Base-by-base conservation (phyloP, 2,797 vertebrate genomes). In the Ambastaia sidthimunki region DNA sequence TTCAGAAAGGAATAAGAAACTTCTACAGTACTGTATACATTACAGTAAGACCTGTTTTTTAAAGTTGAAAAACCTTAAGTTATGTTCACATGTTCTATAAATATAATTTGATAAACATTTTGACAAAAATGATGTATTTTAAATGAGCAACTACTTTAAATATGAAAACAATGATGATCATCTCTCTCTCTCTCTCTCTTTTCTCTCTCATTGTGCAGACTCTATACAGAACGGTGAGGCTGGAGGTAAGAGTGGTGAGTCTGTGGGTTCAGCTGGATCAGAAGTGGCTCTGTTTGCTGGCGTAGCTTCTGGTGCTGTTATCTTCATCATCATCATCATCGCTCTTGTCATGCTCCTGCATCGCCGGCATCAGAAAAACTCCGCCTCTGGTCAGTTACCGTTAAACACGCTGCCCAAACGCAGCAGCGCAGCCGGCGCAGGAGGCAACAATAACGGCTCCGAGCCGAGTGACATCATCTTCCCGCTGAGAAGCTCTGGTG, bases 401-500 rank as follows among this genome's bases (percentile, higher is more conserved):
- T 95, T 98, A 85, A 96, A 95, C 95, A 96, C 96, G 1, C 90
- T 98, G 93, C 95, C 97, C 15, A 98, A 98, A 89, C 94, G 96
- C 74, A 92, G 91, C 88, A 90, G 91, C 82, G 85, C 89, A 71
- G 87, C 93, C 7, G 88, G 90, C 83, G 80, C 47, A 6, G 37
- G 72, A 78, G 96, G 94, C 80, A 95, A 96, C 93, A 96, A 96
- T 92, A 95, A 94, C 34, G 96, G 95, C 91, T 97, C 97, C 0
- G 98, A 99, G 90, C 96, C 96, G 90, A 97, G 96, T 86, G 97
- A 98, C 85, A 94, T 96, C 80, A 97, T 96, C 87, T 98, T 98
- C 88, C 97, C 98, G 60, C 88, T 96, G 85, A 93, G 95, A 90
- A 92, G 95, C 85, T 96, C 97, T 66, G 98, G 98, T 90, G 95